Evolutionary conservation across 2,797 vertebrate species (phyloP).

Genomic region (Typhlichthys eigenmanni): DNA sequence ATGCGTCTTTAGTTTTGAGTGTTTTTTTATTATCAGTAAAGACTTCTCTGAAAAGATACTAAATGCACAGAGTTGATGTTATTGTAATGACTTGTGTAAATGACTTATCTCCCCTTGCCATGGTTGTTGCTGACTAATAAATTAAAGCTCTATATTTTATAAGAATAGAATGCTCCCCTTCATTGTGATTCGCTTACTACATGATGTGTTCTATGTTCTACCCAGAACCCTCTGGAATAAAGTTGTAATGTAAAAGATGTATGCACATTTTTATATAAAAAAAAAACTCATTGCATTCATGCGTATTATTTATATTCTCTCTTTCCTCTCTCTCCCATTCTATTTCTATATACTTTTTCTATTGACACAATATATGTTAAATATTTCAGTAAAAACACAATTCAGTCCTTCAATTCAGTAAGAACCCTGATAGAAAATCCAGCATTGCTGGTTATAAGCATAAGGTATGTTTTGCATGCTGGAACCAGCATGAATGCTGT

Average conservation of each 20-base stretch:
- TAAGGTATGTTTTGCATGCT: too few relatives aligned
- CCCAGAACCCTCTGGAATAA: slow-evolving; percentile 69
- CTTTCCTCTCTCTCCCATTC: slow-evolving; percentile 2
- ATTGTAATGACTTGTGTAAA: slow-evolving; percentile 79
- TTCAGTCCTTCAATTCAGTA: background rate
- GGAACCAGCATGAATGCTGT: too few relatives aligned
- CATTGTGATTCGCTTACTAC: slow-evolving; percentile 68
- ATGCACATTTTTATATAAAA: slow-evolving; percentile 65
- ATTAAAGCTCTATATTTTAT: slow-evolving; percentile 88
- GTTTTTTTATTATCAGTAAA: slow-evolving; percentile 59
- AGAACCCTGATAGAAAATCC: too few relatives aligned
- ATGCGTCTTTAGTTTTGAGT: slow-evolving; percentile 65
- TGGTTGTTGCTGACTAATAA: slow-evolving; percentile 83
- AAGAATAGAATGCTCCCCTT: slow-evolving; percentile 75
- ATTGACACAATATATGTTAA: background rate
- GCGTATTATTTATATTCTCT: slow-evolving; percentile 15
- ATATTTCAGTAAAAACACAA: background rate
- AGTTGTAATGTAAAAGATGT: slow-evolving; percentile 69
- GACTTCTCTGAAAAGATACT: slow-evolving; percentile 55
- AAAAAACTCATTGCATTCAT: slow-evolving; percentile 27
- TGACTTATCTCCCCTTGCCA: slow-evolving; percentile 71
- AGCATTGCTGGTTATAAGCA: too few relatives aligned
- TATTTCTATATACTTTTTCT: background rate
- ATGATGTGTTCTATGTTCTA: slow-evolving; percentile 68
- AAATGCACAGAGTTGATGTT: slow-evolving; percentile 77